Base-by-base conservation (phyloP, 1,140 invertebrate species). In the Neodiprion fabricii region DNA sequence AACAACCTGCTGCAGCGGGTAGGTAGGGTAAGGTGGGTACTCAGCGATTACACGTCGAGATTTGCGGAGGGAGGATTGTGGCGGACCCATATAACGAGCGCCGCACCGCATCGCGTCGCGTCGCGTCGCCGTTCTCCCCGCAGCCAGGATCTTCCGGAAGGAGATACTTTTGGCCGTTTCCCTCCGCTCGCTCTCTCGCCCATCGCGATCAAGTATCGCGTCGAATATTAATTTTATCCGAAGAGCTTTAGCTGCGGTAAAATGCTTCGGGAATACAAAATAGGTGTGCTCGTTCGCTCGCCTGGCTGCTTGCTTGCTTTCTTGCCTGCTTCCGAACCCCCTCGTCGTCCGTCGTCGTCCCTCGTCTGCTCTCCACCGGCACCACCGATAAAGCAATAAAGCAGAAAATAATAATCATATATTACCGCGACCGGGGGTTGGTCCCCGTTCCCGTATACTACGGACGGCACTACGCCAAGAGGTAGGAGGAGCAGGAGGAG, bases 401-500 rank as follows among this genome's bases (percentile, higher is more conserved):
- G 53, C 53, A 61, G 53, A 61, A 61, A 61, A 61, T 61, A 61
- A 61, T 61, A 61, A 61, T 61, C 53, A 61, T 61, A 61, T 61
- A 61, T 61, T 61, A 61, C n/a, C 4, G 53, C 5, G 11, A 5
- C 11, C 53, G 53, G 8, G 53, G 53, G 53, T 61, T 17, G 53
- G 53, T 12, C n/a, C n/a, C 11, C 8, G 53, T 17, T 17, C 53
- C 28, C 28, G 28, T 17, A 17, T 17, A 61, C 11, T 61, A 14
- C 11, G 17, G 50, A 53, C n/a, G 11, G 11, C 53, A 17, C 53
- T 40, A 3, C 28, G 28, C 28, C 28, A 40, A 40, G 28, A 40
- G 28, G 28, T 40, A 5, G 28, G 28, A 40, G 28, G 28, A 40
- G 28, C 5, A 5, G 28, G 28, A 40, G 28, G 28, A 40, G 28